These are phyloP conservation scores for Podiceps cristatus DNA, from an alignment of 2,113 vertebrate genomes.

Conservation along the genomic window DNA sequence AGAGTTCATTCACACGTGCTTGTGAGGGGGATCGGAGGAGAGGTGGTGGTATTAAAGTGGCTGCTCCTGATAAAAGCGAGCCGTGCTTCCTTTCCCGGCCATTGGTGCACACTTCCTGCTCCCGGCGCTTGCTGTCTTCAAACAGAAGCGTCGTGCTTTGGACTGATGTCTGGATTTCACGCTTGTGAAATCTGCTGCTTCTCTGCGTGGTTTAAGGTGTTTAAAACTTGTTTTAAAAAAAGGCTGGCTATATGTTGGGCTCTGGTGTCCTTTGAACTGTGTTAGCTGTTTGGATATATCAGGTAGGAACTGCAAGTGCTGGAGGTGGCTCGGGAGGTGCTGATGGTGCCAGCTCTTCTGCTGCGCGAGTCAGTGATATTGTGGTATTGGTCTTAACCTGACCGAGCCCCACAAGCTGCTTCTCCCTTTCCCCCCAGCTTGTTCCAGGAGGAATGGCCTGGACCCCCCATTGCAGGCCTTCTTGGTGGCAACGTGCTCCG, in stretches of 20 bases:
- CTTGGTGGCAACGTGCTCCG: neutral
- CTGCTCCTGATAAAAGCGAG: accelerated
- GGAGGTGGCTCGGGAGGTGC: neutral
- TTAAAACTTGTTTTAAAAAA: neutral
- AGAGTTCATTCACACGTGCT: neutral
- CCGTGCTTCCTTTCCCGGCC: neutral
- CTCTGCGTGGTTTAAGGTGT: neutral
- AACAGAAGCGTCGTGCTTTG: accelerated
- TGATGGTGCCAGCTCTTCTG: neutral
- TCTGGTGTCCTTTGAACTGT: neutral
- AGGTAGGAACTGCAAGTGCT: neutral
- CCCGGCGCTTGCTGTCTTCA: neutral
- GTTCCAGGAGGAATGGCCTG: neutral
- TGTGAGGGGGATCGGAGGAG: neutral
- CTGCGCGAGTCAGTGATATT: accelerated
- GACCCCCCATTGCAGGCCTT: neutral
- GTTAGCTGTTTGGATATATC: neutral
- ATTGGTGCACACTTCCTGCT: accelerated
- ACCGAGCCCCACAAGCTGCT: neutral
- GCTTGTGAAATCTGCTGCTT: neutral
- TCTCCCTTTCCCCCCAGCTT: neutral
- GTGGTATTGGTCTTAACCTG: neutral
- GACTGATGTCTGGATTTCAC: neutral
- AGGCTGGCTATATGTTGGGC: neutral
- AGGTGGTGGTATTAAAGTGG: neutral